Evolutionary conservation across 2,113 vertebrate genomes (phyloP).

Genomic region (Calyptomena viridis): DNA sequence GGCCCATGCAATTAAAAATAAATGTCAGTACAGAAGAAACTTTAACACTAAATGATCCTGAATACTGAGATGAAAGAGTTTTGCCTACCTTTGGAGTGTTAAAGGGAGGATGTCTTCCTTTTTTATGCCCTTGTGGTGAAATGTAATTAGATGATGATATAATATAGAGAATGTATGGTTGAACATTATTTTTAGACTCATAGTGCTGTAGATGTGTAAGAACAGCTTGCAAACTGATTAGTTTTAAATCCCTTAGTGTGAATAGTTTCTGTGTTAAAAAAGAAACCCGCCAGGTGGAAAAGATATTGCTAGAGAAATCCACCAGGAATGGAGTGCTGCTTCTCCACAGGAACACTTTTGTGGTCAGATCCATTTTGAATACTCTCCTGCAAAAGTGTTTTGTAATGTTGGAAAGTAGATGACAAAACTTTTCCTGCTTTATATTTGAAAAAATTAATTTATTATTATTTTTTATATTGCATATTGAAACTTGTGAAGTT

Average conservation of each 20-base stretch:
- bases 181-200: slow-evolving; percentile 24
- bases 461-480: background rate
- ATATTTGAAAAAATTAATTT: background rate
- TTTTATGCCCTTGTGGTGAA: background rate
- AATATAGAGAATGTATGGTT: background rate
- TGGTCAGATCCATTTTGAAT: background rate
- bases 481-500: slow-evolving; percentile 32
- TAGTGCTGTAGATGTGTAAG: background rate
- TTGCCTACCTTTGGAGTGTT: background rate
- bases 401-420: background rate
- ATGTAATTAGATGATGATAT: background rate
- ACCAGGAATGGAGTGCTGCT: background rate
- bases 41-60: background rate
- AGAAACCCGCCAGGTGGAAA: background rate
- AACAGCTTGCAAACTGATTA: slow-evolving; percentile 30
- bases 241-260: slow-evolving; percentile 3
- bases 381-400: background rate
- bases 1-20: background rate
- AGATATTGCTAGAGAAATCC: background rate
- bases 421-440: background rate
- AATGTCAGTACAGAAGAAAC: background rate
- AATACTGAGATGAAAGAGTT: background rate
- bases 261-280: slow-evolving; percentile 7
- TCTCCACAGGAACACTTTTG: background rate
- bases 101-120: background rate